Evolutionary conservation across 1,140 invertebrate species (phyloP).

Genomic region (Papilio xuthus): DNA sequence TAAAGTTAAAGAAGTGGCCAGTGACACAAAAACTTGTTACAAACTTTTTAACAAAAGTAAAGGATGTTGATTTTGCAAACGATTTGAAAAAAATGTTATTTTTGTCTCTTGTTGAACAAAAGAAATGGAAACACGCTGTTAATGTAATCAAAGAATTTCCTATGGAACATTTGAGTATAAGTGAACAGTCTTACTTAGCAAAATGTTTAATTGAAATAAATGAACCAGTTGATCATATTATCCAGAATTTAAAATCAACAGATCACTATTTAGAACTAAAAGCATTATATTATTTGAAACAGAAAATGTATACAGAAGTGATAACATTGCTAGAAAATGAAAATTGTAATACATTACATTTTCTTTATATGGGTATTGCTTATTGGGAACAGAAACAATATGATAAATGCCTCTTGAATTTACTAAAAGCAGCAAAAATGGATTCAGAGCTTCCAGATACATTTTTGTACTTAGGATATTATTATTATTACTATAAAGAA

Average conservation of each 20-base stretch:
- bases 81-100: slow-evolving; percentile 66
- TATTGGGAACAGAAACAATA: slow-evolving; percentile 85
- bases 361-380: slow-evolving; percentile 85
- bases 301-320: slow-evolving; percentile 81
- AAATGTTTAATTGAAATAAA: slow-evolving; percentile 71
- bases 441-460: slow-evolving; percentile 87
- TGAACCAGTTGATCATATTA: slow-evolving; percentile 56
- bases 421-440: slow-evolving; percentile 88
- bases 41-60: slow-evolving; percentile 72
- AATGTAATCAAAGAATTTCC: slow-evolving; percentile 55
- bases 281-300: slow-evolving; percentile 72
- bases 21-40: slow-evolving; percentile 81
- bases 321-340: slow-evolving; percentile 78
- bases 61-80: slow-evolving; percentile 54
- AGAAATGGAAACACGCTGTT: slow-evolving; percentile 80
- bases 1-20: slow-evolving; percentile 82
- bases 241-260: slow-evolving; percentile 57
- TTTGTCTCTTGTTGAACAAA: slow-evolving; percentile 69
- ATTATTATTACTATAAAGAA: slow-evolving; percentile 84
- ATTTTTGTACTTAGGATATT: slow-evolving; percentile 89
- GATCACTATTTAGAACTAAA: slow-evolving; percentile 65
- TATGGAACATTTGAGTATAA: slow-evolving; percentile 48
- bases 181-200: slow-evolving; percentile 61
- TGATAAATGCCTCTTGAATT: slow-evolving; percentile 83
- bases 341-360: slow-evolving; percentile 79